Conservation (phyloP, 2,888 invertebrate species). For the Callyntrura sp. region DNA sequence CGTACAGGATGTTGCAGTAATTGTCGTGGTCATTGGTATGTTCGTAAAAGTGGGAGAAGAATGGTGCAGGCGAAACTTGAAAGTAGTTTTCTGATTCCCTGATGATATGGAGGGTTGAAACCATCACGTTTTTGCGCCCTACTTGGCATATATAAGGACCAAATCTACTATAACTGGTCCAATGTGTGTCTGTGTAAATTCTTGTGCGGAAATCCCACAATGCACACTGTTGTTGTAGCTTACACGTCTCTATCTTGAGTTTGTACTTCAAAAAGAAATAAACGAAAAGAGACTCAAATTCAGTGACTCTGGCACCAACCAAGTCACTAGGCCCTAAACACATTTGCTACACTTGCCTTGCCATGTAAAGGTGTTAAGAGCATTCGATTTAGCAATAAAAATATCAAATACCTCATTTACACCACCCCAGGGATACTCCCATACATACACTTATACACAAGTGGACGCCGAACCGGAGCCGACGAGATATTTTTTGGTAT, state of each 20-base stretch:
- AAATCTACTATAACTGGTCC: too few relatives aligned
- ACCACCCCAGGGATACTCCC: not conserved
- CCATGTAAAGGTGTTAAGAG: constrained; percentile 15
- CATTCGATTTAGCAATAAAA: constrained; percentile 23
- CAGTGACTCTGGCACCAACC: not conserved
- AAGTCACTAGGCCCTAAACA: not conserved
- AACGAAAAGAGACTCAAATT: not conserved
- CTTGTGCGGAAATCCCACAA: too few relatives aligned
- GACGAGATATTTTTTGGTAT: not conserved
- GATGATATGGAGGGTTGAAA: not conserved
- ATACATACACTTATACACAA: not conserved
- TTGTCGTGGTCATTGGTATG: constrained; percentile 39
- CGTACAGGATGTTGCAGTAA: constrained; percentile 45
- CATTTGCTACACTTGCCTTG: not conserved
- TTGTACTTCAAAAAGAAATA: not conserved
- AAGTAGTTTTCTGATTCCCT: not conserved
- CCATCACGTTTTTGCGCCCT: not conserved
- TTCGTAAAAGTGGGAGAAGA: constrained; percentile 38
- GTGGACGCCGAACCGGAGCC: not conserved
- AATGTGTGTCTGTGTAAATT: too few relatives aligned
- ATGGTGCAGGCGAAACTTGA: not conserved
- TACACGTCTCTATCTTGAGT: constrained; percentile 14
- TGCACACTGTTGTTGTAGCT: not conserved
- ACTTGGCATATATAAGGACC: not conserved
- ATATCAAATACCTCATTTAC: constrained; percentile 36